Conservation (phyloP, 92 coral and sea anemone species). For the Zoanthus sociatus region DNA sequence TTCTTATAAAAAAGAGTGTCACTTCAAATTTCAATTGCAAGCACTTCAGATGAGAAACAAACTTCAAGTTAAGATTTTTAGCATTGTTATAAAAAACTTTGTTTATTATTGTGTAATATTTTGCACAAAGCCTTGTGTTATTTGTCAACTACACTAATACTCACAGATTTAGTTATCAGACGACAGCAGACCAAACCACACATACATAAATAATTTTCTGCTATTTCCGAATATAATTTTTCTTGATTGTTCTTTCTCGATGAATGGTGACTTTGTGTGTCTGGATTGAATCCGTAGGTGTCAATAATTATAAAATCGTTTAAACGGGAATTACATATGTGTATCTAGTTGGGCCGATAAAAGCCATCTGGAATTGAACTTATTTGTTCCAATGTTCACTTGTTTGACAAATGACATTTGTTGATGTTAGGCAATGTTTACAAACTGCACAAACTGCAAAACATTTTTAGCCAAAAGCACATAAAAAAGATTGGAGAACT, state of each 20-base stretch:
- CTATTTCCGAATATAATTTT: background rate
- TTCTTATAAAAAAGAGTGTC: too few species aligned
- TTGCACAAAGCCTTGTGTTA: conserved; percentile 1
- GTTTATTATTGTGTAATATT: background rate
- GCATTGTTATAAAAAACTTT: background rate
- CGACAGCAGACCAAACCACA: background rate
- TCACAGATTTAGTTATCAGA: conserved; percentile 12
- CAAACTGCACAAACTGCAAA: background rate
- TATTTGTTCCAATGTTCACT: background rate
- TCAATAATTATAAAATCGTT: conserved; percentile 6
- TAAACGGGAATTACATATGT: background rate
- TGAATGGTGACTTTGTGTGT: background rate
- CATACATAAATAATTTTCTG: conserved; percentile 1
- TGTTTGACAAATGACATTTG: background rate
- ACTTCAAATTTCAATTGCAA: too few species aligned
- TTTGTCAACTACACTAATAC: background rate
- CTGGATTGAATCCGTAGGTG: conserved; percentile 8
- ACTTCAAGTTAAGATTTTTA: background rate
- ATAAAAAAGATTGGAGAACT: background rate
- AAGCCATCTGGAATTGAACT: conserved; percentile 18
- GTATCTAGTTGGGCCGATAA: background rate
- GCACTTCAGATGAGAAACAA: too few species aligned
- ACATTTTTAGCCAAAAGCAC: background rate
- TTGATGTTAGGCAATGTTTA: background rate
- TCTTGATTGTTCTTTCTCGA: conserved; percentile 20